Percentiles rank a stretch among this genome's conserved stretches.
These are phyloP conservation scores for Sphaeridia pumilis DNA, from an alignment of 2,888 invertebrate genomes.

Conservation along the genomic window DNA sequence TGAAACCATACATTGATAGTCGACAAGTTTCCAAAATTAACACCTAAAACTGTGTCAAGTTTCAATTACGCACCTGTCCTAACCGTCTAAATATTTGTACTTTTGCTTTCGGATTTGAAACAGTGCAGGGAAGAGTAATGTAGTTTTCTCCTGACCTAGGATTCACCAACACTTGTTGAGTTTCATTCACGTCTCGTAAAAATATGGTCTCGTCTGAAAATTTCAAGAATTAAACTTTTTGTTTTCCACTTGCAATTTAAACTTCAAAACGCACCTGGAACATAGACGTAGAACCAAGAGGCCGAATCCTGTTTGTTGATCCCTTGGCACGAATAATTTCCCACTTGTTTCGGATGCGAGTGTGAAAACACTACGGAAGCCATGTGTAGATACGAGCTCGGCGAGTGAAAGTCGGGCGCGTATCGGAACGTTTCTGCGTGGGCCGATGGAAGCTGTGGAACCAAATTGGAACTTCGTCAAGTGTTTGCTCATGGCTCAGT, in stretches of 20 bases:
- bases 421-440: slow-evolving; percentile 22
- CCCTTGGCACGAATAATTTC: slow-evolving; percentile 25
- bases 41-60: background rate
- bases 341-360: slow-evolving; percentile 21
- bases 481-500: background rate
- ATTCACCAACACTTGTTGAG: slow-evolving; percentile 1
- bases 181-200: slow-evolving; percentile 1
- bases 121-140: slow-evolving; percentile 26
- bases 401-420: slow-evolving; percentile 20
- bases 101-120: slow-evolving; percentile 18
- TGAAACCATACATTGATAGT: background rate
- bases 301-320: slow-evolving; percentile 11
- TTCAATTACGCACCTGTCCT: background rate
- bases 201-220: slow-evolving; percentile 6
- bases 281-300: slow-evolving; percentile 21
- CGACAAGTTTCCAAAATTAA: background rate
- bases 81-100: slow-evolving; percentile 16
- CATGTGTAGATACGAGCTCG: slow-evolving; percentile 17
- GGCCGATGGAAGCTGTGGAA: slow-evolving; percentile 21
- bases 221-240: background rate
- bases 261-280: slow-evolving; percentile 19
- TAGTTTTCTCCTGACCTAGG: slow-evolving; percentile 16
- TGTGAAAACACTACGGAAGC: slow-evolving; percentile 26
- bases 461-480: background rate
- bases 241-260: background rate